Evolutionary conservation across 1,140 invertebrate genomes (phyloP).

Genomic region (Diorhabda sublineata): DNA sequence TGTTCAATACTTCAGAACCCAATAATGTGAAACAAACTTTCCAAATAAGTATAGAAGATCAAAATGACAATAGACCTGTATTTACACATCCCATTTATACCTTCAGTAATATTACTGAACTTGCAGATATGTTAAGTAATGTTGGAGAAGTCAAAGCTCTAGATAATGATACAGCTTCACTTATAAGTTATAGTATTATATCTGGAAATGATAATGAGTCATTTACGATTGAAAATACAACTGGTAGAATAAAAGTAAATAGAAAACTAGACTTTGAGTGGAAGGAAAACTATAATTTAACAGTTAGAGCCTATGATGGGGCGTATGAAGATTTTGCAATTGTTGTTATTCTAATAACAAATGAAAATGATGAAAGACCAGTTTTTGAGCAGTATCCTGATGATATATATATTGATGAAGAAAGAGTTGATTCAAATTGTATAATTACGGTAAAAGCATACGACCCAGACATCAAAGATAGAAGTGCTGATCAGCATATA

Average conservation of each 20-base stretch:
- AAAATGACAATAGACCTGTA: slow-evolving; percentile 82
- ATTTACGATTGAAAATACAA: slow-evolving; percentile 72
- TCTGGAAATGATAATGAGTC: slow-evolving; percentile 72
- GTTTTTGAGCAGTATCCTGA: slow-evolving; percentile 63
- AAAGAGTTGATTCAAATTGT: slow-evolving; percentile 63
- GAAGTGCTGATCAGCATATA: slow-evolving; percentile 69
- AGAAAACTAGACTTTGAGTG: slow-evolving; percentile 80
- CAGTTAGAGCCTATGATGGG: slow-evolving; percentile 74
- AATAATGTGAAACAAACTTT: slow-evolving; percentile 71
- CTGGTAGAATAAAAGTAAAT: slow-evolving; percentile 75
- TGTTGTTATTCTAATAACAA: slow-evolving; percentile 73
- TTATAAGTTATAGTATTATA: slow-evolving; percentile 75
- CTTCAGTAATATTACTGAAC: slow-evolving; percentile 74
- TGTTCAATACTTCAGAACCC: slow-evolving; percentile 65
- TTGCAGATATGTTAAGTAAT: slow-evolving; percentile 71
- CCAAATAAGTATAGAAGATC: slow-evolving; percentile 83
- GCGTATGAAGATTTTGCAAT: slow-evolving; percentile 68
- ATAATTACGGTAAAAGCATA: slow-evolving; percentile 68
- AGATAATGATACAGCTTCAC: slow-evolving; percentile 76
- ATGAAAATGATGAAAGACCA: slow-evolving; percentile 81
- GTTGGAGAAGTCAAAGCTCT: slow-evolving; percentile 78
- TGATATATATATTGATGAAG: slow-evolving; percentile 64
- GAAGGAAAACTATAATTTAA: slow-evolving; percentile 71
- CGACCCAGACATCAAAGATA: slow-evolving; percentile 78
- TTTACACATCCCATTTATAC: slow-evolving; percentile 72